These are phyloP conservation scores for Drosophila bipectinata DNA, from an alignment of 1,140 invertebrate species.

Conservation along the genomic window DNA sequence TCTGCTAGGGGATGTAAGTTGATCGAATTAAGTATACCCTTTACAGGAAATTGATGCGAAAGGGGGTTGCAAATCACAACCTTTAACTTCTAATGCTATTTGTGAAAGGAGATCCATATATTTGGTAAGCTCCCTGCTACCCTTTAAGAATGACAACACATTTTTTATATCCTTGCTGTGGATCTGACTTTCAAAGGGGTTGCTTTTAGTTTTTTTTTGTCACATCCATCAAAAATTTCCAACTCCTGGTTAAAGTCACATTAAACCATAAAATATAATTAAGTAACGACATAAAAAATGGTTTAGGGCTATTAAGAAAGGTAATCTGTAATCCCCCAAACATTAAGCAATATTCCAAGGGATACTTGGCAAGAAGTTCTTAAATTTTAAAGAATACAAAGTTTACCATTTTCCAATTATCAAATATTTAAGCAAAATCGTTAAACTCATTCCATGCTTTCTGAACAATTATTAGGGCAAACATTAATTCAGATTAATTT, in stretches of 20 bases:
- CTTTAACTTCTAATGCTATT: too few relatives aligned
- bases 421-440: not conserved
- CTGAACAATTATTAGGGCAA: constrained; percentile 13
- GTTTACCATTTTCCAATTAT: not conserved
- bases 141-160: not conserved
- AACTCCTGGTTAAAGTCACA: constrained; percentile 34
- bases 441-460: not conserved
- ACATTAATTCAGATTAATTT: constrained; percentile 25
- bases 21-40: constrained; percentile 4
- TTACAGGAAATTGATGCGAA: not conserved
- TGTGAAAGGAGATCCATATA: not conserved
- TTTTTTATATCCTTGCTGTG: constrained; percentile 8
- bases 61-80: too few relatives aligned
- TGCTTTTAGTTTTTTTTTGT: constrained; percentile 15
- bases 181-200: constrained; percentile 27
- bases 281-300: constrained; percentile 4
- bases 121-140: not conserved
- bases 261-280: constrained; percentile 5
- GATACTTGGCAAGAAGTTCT: not conserved
- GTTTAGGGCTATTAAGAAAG: not conserved
- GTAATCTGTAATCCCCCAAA: not conserved
- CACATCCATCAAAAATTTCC: constrained; percentile 51
- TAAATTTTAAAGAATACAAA: too few relatives aligned
- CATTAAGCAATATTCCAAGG: not conserved
- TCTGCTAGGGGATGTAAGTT: not conserved